Base-by-base conservation (phyloP, 2,797 vertebrate genomes). In the Ambastaia sidthimunki region DNA sequence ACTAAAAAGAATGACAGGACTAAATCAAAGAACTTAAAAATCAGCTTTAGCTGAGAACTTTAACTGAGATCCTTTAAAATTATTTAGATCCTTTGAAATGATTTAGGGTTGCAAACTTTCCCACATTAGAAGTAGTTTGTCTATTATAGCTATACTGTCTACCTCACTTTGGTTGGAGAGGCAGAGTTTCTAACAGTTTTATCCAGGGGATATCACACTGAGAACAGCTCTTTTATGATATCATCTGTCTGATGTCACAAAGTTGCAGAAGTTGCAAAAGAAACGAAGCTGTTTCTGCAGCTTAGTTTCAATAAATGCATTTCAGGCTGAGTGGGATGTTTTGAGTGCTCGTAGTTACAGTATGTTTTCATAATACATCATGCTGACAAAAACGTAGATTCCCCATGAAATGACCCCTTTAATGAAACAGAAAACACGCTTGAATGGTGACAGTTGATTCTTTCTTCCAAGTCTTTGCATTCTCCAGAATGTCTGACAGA, bases 401-500 rank as follows among this genome's bases (percentile, higher is more conserved):
- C 21, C 5, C 9, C 25, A 16, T 52, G 44, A 48, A 60, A 34
- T 60, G 66, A 71, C 28, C 55, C 28, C 0, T 69, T 65, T 71
- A 74, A 74, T 47, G 28, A 79, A 75, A 72, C 19, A n/a, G 9
- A 79, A 65, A 25, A 2, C 23, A 71, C 19, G 57, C 71, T 65
- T 74, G 62, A 82, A 74, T 70, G 41, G 50, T n/a, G 44, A 55
- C 21, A 68, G 52, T 59, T 57, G 52, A 77, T 62, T 18, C 16
- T 37, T 71, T n/a, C 28, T 78, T 55, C 67, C 4, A 16, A 79
- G 71, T 19, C n/a, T 25, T 15, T 83, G 66, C 21, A 3, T 80
- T 70, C 70, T 74, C 71, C 55, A 60, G 63, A 83, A 71, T 67
- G 62, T 76, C 60, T 80, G 84, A 85, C 84, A 84, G 83, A 83